A percentile compares a stretch with the other conserved stretches of the same genome.
Conservation (phyloP, 2,888 invertebrate species). For the Drosophila paramelanica region DNA sequence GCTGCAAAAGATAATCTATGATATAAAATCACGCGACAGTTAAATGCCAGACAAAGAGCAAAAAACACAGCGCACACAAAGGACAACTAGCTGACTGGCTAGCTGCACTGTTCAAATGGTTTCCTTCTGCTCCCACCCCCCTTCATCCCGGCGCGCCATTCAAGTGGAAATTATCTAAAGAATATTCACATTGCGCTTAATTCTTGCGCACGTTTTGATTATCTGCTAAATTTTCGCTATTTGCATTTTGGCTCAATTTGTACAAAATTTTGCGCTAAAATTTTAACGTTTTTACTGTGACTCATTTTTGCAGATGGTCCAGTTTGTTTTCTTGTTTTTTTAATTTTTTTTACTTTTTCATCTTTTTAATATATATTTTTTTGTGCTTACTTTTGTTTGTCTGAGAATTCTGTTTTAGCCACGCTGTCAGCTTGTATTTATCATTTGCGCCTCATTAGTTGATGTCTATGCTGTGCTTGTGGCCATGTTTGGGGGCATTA, state of each 20-base stretch:
- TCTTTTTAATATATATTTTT: background rate
- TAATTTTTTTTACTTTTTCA: background rate
- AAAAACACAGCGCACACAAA: constrained; percentile 36
- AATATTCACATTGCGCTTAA: constrained; percentile 56
- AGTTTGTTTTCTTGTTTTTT: background rate
- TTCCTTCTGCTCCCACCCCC: background rate
- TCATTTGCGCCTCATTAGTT: constrained; percentile 77
- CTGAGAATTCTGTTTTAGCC: constrained; percentile 35
- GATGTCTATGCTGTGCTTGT: constrained; percentile 41
- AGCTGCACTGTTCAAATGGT: constrained; percentile 40
- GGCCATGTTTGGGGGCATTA: constrained; percentile 56
- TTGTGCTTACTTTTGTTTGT: constrained; percentile 27
- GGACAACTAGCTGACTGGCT: constrained; percentile 20
- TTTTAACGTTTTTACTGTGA: constrained; percentile 33
- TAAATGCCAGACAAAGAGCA: constrained; percentile 70
- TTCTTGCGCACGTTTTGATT: constrained; percentile 74
- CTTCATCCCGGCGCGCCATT: constrained; percentile 22
- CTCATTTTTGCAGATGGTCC: constrained; percentile 53
- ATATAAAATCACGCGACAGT: constrained; percentile 78
- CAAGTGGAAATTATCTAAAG: constrained; percentile 67
- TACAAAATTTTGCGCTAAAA: constrained; percentile 14
- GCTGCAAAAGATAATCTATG: constrained; percentile 65
- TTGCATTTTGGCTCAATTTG: constrained; percentile 57
- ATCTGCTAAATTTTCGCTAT: constrained; percentile 61
- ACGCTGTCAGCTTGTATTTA: constrained; percentile 68